Conservation (phyloP, 2,888 invertebrate species). For the Leptothorax acervorum region DNA sequence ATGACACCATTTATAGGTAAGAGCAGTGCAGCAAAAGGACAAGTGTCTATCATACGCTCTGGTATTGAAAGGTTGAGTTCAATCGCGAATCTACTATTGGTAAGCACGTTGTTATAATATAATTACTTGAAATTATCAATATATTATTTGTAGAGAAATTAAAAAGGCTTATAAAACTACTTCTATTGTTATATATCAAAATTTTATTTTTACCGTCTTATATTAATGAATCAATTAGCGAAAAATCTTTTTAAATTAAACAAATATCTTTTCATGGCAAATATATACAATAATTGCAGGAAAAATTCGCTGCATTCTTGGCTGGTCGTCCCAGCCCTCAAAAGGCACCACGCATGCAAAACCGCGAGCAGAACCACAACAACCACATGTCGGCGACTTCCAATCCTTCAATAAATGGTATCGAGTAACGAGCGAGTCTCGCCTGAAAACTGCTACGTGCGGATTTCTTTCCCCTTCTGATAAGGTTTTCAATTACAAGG, state of each 20-base stretch:
- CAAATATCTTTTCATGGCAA: not conserved
- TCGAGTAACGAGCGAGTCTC: constrained; percentile 74
- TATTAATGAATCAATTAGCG: not conserved
- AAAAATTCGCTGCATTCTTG: constrained; percentile 89
- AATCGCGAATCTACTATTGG: constrained; percentile 80
- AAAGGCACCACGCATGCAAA: constrained; percentile 87
- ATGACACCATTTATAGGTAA: constrained; percentile 77
- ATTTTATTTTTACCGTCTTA: not conserved
- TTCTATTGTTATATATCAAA: not conserved
- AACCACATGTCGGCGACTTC: constrained; percentile 77
- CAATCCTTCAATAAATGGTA: constrained; percentile 79
- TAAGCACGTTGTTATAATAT: constrained; percentile 69
- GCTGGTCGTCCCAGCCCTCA: constrained; percentile 90
- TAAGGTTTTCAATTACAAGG: constrained; percentile 57
- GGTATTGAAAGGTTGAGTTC: constrained; percentile 79
- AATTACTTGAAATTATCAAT: not conserved
- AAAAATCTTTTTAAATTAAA: not conserved
- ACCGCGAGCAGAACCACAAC: constrained; percentile 85
- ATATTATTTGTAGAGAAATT: not conserved
- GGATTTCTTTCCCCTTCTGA: constrained; percentile 49
- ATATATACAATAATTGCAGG: constrained; percentile 84
- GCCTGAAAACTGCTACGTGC: constrained; percentile 44
- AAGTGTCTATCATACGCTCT: constrained; percentile 73
- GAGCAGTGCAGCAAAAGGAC: constrained; percentile 73
- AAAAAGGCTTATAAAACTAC: not conserved